Conservation (phyloP, 2,113 vertebrate genomes). For the Marcusenius ussheri region DNA sequence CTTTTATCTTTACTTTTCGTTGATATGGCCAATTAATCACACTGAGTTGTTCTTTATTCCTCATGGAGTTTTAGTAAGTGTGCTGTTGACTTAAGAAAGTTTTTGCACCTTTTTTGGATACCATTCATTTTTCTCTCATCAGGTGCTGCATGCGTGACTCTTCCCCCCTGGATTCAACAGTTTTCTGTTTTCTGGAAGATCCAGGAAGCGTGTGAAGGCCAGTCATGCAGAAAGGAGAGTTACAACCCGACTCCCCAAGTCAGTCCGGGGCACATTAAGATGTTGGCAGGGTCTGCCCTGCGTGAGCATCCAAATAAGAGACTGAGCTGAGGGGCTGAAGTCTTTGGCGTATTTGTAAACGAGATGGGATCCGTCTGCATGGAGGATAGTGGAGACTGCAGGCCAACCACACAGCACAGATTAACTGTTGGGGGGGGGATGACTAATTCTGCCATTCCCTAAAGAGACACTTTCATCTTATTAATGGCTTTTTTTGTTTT, state of each 20-base stretch:
- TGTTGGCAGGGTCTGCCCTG: not conserved
- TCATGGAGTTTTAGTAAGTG: slow-evolving; percentile 29
- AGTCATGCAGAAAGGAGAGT: not conserved
- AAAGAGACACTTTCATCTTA: slow-evolving; percentile 65
- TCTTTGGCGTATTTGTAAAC: slow-evolving; percentile 25
- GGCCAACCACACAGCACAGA: slow-evolving; percentile 48
- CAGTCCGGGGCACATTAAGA: not conserved
- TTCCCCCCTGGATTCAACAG: not conserved
- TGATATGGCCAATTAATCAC: slow-evolving; percentile 58
- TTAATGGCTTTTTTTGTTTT: slow-evolving; percentile 52
- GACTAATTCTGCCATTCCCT: slow-evolving; percentile 57
- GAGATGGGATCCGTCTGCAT: slow-evolving; percentile 45
- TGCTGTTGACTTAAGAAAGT: not conserved
- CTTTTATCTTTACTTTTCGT: slow-evolving; percentile 58
- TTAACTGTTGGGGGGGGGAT: slow-evolving; percentile 48
- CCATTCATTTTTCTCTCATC: not conserved
- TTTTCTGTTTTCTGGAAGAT: not conserved
- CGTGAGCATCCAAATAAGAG: not conserved
- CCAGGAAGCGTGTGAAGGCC: not conserved
- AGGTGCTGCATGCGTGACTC: not conserved
- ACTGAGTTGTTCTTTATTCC: slow-evolving; percentile 48
- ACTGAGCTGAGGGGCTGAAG: too few relatives aligned
- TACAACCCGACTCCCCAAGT: not conserved
- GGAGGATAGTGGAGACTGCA: slow-evolving; percentile 45
- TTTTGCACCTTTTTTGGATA: not conserved